Base-by-base conservation (phyloP, 2,113 vertebrate genomes). In the Antennarius striatus region DNA sequence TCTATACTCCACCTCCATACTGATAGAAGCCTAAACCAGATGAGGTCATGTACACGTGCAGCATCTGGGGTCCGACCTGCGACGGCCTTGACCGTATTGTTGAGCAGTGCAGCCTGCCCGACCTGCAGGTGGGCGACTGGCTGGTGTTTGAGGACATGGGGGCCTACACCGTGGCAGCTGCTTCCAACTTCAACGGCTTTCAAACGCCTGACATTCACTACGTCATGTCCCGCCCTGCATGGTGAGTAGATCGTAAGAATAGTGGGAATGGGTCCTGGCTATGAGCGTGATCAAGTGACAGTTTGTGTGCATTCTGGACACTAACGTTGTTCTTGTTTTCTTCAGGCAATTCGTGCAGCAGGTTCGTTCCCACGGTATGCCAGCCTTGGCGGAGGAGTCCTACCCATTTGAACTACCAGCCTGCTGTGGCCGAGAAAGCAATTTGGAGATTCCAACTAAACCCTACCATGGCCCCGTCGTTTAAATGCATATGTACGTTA, bases 181-280 rank as follows among this genome's bases (percentile, higher is more conserved):
- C 96, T 30, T 99, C 98, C n/a, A 99, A 96, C 17, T 99, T 99
- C 89, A 99, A 99, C 2, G 96, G 98, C 14, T 99, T 99, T 88
- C 95, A 98, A 89, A 94, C 93, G 64, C 97, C 97, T 0, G 91
- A 96, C 45, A 94, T 98, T 60, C 66, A 95, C 71, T 96, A 98
- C 1, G 94, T 98, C 56, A 96, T 99, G 88, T 96, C 96, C 5
- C 92, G 95, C 43, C 81, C 91, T 3, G 88, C 93, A 36, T 98
- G 98, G 98, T 99, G 77, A 94, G 96, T 93, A 45, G 0, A 13
- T 43, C 3, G 3, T 36, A 12, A 7, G 49, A 48, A 0, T 7
- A n/a, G 14, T 3, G 10, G 3, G 43, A 16, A 39, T 11, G 50
- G 1, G 6, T 56, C 15, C 4, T 9, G 5, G 14, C 13, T 45